phyloP scores from a whole-genome alignment of 2,113 vertebrate genomes.

The Phaetusa simplex region DNA sequence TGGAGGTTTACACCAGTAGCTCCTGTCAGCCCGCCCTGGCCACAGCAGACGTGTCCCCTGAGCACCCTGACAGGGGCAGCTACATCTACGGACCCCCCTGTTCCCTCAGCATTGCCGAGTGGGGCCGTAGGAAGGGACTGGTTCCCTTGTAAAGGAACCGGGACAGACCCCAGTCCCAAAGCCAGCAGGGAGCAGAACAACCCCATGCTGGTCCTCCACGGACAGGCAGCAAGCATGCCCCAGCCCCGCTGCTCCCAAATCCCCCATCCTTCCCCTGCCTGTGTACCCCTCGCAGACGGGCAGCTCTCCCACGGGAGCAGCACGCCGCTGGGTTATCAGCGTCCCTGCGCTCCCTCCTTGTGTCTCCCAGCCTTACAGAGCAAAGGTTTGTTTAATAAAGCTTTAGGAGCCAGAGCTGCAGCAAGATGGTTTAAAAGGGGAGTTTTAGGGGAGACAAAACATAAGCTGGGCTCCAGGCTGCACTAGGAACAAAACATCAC shows the following conservation, averaged over 20 bases:
- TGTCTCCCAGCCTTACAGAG: not conserved
- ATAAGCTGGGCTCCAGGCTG: not conserved
- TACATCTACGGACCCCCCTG: not conserved
- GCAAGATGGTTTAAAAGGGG: not conserved
- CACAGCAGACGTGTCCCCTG: accelerated
- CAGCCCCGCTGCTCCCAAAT: not conserved
- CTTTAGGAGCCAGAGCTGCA: not conserved
- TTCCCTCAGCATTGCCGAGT: accelerated
- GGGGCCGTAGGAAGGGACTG: not conserved
- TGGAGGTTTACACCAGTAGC: not conserved
- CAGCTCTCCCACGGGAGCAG: not conserved
- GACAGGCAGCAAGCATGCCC: not conserved
- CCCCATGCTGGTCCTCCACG: not conserved
- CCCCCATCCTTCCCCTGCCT: not conserved
- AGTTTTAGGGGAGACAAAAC: not conserved
- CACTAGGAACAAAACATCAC: not conserved
- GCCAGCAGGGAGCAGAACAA: not conserved
- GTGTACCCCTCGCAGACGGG: not conserved
- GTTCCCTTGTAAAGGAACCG: not conserved
- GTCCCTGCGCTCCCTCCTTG: not conserved
- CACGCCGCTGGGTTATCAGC: not conserved
- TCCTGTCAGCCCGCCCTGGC: not conserved
- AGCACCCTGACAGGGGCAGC: not conserved
- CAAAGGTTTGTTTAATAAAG: constrained; percentile 47
- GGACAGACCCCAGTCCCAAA: not conserved